Evolutionary conservation across 2,797 vertebrate species (phyloP), one percentile per base, ranked within the genome.

Genomic region (Eleutherodactylus coqui): DNA sequence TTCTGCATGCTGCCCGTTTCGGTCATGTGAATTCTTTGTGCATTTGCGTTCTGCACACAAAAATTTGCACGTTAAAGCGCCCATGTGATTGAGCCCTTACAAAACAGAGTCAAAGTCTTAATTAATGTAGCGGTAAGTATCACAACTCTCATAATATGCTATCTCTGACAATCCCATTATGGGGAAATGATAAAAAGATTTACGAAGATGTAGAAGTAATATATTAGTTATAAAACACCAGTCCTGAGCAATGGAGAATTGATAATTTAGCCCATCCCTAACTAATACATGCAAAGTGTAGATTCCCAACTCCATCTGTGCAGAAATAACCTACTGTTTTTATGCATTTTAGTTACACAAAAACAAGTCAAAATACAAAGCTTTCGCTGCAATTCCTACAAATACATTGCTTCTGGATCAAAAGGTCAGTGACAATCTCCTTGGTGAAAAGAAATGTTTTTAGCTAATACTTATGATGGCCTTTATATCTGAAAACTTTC

Each of bases 371-470:
- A 96, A 93, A 93, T 99, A 99, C 95, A 99, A 99, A 94, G 94
- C 95, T 3, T 93, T 98, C 58, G 98, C 98, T 89, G 97, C 98
- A 84, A 98, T 99, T 90, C 98, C 98, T 87, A 98, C 98, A 91
- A 99, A 99, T 91, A 98, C 93, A 84, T 93, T 99, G 64, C 97
- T 99, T 88, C 91, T 96, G 95, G 97, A 99, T 91, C 98, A 99
- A 93, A 97, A 99, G 97, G 98, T 99, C 90, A 97, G 95, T 93
- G 91, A 70, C 87, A 91, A 34, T 24, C 41, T 51, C 0, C 21
- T 58, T 75, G 19, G 62, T 67, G 27, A 58, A 14, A 19, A 34
- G 9, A 34, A 10, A 14, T 34, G 3, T 34, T 67, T 32, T 19
- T 17, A 60, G 1, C 9, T 58, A 7, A 1, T n/a, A 58, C 19